A percentile compares a stretch with the other conserved stretches of the same genome.
phyloP scores from a whole-genome alignment of 2,797 vertebrate genomes.

The Malurus splendens region DNA sequence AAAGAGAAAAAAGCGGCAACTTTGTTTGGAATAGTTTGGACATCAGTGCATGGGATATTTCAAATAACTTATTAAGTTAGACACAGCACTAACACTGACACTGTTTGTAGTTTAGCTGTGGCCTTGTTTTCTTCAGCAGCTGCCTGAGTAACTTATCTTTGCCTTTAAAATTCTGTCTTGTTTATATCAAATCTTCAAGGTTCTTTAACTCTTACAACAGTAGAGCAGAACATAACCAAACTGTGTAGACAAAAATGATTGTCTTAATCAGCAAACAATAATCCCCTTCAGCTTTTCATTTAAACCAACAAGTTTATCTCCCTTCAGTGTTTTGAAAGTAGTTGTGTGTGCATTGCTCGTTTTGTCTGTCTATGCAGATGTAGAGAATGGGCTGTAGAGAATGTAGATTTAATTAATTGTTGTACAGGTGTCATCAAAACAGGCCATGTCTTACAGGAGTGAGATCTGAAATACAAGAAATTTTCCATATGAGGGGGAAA shows the following conservation, averaged over 20 bases:
- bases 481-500: background rate
- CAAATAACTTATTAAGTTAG: slow-evolving; percentile 40
- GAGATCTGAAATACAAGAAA: background rate
- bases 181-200: slow-evolving; percentile 51
- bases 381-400: background rate
- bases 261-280: background rate
- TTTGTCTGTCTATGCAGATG: background rate
- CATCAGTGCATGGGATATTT: background rate
- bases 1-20: background rate
- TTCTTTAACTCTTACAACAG: slow-evolving; percentile 15
- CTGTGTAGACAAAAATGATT: background rate
- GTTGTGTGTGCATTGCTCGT: rapidly evolving
- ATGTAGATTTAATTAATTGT: background rate
- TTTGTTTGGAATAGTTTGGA: slow-evolving; percentile 29
- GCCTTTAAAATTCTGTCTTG: slow-evolving; percentile 36
- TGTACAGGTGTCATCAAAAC: background rate
- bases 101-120: background rate
- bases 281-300: background rate
- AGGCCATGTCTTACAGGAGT: background rate
- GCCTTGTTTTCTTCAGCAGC: slow-evolving; percentile 20
- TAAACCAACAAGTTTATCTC: background rate
- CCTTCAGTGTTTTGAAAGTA: background rate
- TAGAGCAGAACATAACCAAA: background rate
- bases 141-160: slow-evolving; percentile 45
- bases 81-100: background rate